Base-by-base conservation (phyloP, 1,140 invertebrate species). In the Coptotermes formosanus region DNA sequence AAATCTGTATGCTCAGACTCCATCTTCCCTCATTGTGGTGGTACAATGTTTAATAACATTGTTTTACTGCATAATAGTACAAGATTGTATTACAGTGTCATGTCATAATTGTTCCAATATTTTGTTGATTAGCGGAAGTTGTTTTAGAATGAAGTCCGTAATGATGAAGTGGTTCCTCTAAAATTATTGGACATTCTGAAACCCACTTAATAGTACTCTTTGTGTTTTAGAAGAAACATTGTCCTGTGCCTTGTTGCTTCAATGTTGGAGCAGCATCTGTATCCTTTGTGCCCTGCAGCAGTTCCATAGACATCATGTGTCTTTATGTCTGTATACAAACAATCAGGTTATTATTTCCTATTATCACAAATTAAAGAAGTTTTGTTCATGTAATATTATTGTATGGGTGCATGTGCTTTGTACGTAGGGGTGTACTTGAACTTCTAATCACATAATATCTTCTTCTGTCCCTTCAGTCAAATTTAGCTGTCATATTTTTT, bases 1-100 rank as follows among this genome's bases (percentile, higher is more conserved):
- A 55, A 55, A 55, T 55, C 14, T 55, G n/a, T 75, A 75, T 16
- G 7, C 19, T n/a, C 25, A 75, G 64, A 75, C 19, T 75, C 64
- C 14, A 30, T 9, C 64, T 75, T 75, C 14, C 64, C n/a, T 75
- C 64, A 75, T 75, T 11, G 64, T 75, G 64, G 21, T 64, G 59
- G 25, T 75, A 25, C 64, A 75, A n/a, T 75, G 19, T 55, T 55
- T 55, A 75, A 30, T 75, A 75, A 75, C 25, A 25, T 75, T 30
- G 25, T 75, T 75, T 75, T 75, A n/a, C 25, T 75, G 30, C 14
- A 30, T 30, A 75, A 75, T 75, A 75, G 64, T 75, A 75, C 64
- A 75, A 75, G n/a, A 75, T 75, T 75, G n/a, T 55, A 55, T 75
- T 75, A 75, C n/a, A 30, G 6, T 75, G 64, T 75, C 64, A 75